phyloP scores from a whole-genome alignment of 1,140 invertebrate species.

The Pinna nobilis region DNA sequence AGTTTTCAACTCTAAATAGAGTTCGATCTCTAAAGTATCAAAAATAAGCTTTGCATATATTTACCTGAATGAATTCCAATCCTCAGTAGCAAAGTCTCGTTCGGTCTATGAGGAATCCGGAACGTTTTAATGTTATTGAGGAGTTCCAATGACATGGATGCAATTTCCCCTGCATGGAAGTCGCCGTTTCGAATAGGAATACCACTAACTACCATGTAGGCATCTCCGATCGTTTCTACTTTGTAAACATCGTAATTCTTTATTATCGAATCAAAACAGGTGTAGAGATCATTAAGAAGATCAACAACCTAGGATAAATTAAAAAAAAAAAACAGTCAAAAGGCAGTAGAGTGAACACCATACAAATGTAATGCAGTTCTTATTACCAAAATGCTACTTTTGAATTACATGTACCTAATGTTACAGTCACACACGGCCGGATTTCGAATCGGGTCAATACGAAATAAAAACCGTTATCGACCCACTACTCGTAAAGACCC shows the following conservation, averaged over 20 bases:
- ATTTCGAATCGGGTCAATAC: too few species aligned
- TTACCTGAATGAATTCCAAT: slow-evolving; percentile 95
- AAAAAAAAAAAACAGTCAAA: not conserved
- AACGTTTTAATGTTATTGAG: slow-evolving; percentile 89
- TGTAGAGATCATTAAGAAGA: slow-evolving; percentile 69
- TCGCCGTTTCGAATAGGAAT: slow-evolving; percentile 92
- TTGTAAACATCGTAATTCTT: slow-evolving; percentile 72
- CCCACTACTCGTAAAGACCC: too few species aligned
- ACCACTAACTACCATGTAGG: slow-evolving; percentile 77
- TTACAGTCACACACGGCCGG: too few species aligned
- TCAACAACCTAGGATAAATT: slow-evolving; percentile 75
- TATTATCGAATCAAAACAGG: slow-evolving; percentile 69
- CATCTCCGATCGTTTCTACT: slow-evolving; percentile 67
- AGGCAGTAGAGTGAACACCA: too few species aligned
- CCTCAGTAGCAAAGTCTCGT: slow-evolving; percentile 87
- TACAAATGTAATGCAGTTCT: not conserved
- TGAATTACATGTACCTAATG: too few species aligned
- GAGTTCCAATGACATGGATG: slow-evolving; percentile 89
- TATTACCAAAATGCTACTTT: too few species aligned
- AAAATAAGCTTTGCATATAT: too few species aligned
- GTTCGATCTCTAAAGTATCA: too few species aligned
- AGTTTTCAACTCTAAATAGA: too few species aligned
- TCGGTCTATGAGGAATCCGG: slow-evolving; percentile 87
- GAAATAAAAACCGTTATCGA: too few species aligned
- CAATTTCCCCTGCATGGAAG: slow-evolving; percentile 93